Base-by-base conservation (phyloP, 2,888 invertebrate species). In the Hydraecia micacea region DNA sequence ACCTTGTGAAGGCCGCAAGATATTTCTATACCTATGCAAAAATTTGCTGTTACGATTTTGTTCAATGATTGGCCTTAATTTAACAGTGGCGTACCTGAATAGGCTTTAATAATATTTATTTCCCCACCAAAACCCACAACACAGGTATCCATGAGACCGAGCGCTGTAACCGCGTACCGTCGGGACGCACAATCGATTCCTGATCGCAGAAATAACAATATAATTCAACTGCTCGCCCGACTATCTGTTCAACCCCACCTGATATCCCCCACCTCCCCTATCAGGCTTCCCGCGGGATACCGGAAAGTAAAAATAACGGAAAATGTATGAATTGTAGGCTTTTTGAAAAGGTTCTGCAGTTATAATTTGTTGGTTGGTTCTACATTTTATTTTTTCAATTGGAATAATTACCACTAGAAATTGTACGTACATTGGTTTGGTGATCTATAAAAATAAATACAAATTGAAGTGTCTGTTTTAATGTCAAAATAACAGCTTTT, bases 151-250 rank as follows among this genome's bases (percentile, higher is more conserved):
- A 75, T 60, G 77, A 67, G 62, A 73, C 28, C 58, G 75, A 73
- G 21, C 62, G 73, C 52, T 70, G 88, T 80, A 80, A 83, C 89
- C 74, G 72, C 68, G 60, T 68, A 70, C 78, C 87, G 72, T 66
- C 68, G 80, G 83, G 81, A 81, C 79, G 69, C 73, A 76, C 88
- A 81, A 89, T 83, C 88, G 89, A 88, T 88, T 86, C 86, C 86
- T 86, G 89, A 88, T 87, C 86, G 85, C 49, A 83, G 88, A 86
- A 88, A 88, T 89, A 88, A 89, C 89, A 89, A 88, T 89, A 88
- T 88, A 88, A 88, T 89, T 88, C 88, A 89, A 85, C 89, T 87
- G 89, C 80, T 88, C 86, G 73, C 85, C 79, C 84, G 87, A 88
- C 86, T 88, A 88, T 87, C 86, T 82, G 82, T 80, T 83, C 88